phyloP scores from a whole-genome alignment of 2,888 invertebrate genomes.

The Nomada fucata region DNA sequence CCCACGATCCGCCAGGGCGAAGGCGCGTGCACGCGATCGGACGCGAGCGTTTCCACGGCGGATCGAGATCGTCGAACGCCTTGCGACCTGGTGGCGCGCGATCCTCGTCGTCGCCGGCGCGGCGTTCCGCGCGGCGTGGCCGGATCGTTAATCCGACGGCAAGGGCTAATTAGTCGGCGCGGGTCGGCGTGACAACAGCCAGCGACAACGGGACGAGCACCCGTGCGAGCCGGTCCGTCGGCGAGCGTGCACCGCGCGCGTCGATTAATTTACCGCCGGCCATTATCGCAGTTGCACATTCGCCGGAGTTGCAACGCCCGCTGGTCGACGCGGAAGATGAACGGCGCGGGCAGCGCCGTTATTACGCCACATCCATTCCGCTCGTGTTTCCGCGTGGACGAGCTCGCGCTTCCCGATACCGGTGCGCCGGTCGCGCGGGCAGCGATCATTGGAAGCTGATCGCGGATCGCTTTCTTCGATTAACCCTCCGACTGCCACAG shows the following conservation, averaged over 20 bases:
- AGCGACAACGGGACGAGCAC: constrained; percentile 29
- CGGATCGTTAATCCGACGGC: constrained; percentile 58
- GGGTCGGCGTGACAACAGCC: constrained; percentile 53
- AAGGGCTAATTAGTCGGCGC: constrained; percentile 59
- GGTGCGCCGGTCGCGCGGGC: constrained; percentile 11
- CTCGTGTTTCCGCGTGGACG: constrained; percentile 64
- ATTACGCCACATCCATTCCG: constrained; percentile 74
- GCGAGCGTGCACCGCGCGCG: constrained; percentile 42
- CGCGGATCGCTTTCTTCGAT: constrained; percentile 18
- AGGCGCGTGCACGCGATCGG: constrained; percentile 1
- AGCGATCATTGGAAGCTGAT: background rate
- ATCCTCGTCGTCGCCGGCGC: constrained; percentile 29
- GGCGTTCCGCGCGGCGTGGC: constrained; percentile 36
- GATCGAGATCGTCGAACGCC: constrained; percentile 28
- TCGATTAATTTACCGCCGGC: constrained; percentile 76
- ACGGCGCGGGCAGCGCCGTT: constrained; percentile 70
- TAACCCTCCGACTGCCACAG: too few relatives aligned
- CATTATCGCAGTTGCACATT: constrained; percentile 77
- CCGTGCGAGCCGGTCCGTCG: constrained; percentile 41
- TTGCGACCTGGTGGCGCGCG: constrained; percentile 5
- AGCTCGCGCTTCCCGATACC: constrained; percentile 50
- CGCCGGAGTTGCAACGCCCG: constrained; percentile 58
- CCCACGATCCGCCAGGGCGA: background rate
- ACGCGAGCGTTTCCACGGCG: background rate
- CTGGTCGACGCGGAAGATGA: constrained; percentile 73